Conservation (phyloP, 2,888 invertebrate genomes). For the Dendrolimus houi region DNA sequence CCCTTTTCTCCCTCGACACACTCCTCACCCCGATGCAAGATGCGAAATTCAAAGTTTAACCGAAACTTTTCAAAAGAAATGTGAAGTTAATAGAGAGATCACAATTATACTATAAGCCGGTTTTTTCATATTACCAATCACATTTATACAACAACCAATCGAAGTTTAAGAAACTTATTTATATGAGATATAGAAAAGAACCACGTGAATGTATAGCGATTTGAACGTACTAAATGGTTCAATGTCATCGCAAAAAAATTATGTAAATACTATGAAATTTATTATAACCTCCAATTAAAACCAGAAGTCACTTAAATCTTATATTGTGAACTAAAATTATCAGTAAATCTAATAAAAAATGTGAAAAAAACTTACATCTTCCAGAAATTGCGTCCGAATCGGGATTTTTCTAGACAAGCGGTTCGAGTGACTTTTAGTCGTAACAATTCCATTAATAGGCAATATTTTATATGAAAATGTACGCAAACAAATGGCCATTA, state of each 20-base stretch:
- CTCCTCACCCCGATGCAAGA: too few relatives aligned
- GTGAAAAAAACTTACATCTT: conserved; percentile 59
- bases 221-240: conserved; percentile 31
- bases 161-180: conserved; percentile 7
- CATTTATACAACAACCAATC: not conserved
- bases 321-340: too few relatives aligned
- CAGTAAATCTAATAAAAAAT: too few relatives aligned
- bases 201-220: conserved; percentile 27
- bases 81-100: too few relatives aligned
- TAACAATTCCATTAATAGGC: conserved; percentile 69
- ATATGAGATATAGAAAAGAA: conserved; percentile 10
- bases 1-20: too few relatives aligned
- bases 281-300: too few relatives aligned
- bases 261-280: conserved; percentile 6
- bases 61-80: too few relatives aligned
- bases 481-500: conserved; percentile 77
- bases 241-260: conserved; percentile 41
- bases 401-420: conserved; percentile 70
- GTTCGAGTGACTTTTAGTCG: conserved; percentile 69
- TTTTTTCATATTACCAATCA: not conserved
- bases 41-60: too few relatives aligned
- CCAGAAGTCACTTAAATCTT: too few relatives aligned
- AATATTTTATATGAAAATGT: conserved; percentile 73
- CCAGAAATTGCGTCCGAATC: conserved; percentile 62
- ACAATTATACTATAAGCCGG: not conserved